Conservation (phyloP, 1,140 invertebrate species). For the Drosophila rufa region DNA sequence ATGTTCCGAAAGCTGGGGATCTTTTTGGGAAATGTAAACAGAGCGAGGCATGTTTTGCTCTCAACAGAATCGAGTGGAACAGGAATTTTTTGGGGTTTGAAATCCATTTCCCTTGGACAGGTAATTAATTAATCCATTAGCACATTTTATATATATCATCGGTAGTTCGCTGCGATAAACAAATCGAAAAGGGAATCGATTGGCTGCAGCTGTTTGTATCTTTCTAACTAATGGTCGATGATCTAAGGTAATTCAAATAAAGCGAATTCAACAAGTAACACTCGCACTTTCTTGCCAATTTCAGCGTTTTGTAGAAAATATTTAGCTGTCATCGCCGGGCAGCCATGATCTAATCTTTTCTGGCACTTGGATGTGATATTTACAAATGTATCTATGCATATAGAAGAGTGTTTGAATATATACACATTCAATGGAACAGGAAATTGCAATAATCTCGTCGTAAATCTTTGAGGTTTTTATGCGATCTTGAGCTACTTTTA, state of each 20-base stretch:
- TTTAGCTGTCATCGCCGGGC: conserved; percentile 23
- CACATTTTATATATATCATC: conserved; percentile 53
- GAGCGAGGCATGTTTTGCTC: conserved; percentile 17
- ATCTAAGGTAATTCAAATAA: conserved; percentile 43
- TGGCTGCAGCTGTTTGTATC: conserved; percentile 34
- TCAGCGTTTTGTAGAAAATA: conserved; percentile 20
- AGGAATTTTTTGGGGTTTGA: conserved; percentile 34
- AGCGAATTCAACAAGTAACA: conserved; percentile 15
- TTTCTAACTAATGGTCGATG: not conserved
- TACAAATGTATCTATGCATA: conserved; percentile 17
- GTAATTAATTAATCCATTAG: conserved; percentile 80
- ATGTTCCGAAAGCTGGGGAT: conserved; percentile 23
- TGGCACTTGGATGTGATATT: conserved; percentile 39
- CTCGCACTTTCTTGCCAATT: conserved; percentile 11
- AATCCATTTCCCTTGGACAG: conserved; percentile 58
- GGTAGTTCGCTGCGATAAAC: conserved; percentile 18
- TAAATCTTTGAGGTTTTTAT: not conserved
- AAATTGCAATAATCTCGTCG: conserved; percentile 18
- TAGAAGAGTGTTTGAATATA: not conserved
- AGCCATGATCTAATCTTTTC: conserved; percentile 29
- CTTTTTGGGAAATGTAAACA: conserved; percentile 59
- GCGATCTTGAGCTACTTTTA: conserved; percentile 17
- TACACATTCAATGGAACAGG: conserved; percentile 8
- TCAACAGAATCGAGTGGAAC: conserved; percentile 38
- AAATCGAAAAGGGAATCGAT: conserved; percentile 24